A percentile compares a stretch with the other conserved stretches of the same genome.
These are phyloP conservation scores for Psilopogon haemacephalus DNA, from an alignment of 2,113 vertebrate genomes.

Conservation along the genomic window DNA sequence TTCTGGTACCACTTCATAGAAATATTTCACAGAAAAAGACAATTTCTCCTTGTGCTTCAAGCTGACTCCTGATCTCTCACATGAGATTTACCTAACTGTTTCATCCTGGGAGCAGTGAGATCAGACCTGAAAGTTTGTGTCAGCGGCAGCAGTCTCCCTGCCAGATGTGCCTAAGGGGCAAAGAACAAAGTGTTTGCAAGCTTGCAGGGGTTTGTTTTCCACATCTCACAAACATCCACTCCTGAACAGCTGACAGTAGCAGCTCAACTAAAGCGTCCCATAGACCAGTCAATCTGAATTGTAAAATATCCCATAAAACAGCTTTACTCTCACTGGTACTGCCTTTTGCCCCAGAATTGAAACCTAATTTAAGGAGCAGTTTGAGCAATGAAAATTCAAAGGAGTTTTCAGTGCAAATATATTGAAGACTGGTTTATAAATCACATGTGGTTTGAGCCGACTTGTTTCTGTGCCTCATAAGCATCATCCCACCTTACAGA, in stretches of 20 bases:
- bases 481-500: background rate
- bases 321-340: background rate
- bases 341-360: constrained; percentile 1
- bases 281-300: constrained; percentile 24
- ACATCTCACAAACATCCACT: constrained; percentile 41
- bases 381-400: constrained; percentile 6
- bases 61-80: constrained; percentile 20
- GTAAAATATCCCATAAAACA: constrained; percentile 22
- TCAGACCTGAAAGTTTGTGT: constrained; percentile 32
- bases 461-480: background rate
- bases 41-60: constrained; percentile 40
- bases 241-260: constrained; percentile 36
- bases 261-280: constrained; percentile 10
- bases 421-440: background rate
- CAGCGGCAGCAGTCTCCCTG: constrained; percentile 40
- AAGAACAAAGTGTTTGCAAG: constrained; percentile 45
- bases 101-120: constrained; percentile 52
- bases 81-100: constrained; percentile 60
- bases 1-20: constrained; percentile 52
- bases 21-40: constrained; percentile 67
- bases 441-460: background rate
- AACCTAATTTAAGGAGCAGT: background rate
- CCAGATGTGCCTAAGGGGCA: constrained; percentile 51
- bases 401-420: background rate
- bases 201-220: constrained; percentile 42